Evolutionary conservation across 2,888 invertebrate species (phyloP).

Genomic region (Ctenicera cuprea): DNA sequence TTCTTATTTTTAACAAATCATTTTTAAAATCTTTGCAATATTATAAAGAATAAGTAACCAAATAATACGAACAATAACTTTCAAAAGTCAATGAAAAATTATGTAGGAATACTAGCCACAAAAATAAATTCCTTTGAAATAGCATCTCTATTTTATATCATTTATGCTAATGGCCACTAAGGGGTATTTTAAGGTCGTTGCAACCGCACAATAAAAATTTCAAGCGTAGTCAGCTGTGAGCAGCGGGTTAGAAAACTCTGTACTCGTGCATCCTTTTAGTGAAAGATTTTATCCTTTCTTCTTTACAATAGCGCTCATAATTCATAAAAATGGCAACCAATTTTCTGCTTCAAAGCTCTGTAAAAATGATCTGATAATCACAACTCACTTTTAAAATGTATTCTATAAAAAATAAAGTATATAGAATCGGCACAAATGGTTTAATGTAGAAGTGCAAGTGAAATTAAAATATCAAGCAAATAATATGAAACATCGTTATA

Average conservation of each 20-base stretch:
- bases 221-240: neutral
- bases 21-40: too few relatives aligned
- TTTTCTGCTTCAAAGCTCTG: slow-evolving; percentile 39
- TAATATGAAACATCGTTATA: too few relatives aligned
- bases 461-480: slow-evolving; percentile 19
- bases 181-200: slow-evolving; percentile 8
- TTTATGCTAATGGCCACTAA: too few relatives aligned
- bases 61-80: too few relatives aligned
- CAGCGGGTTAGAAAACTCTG: slow-evolving; percentile 1
- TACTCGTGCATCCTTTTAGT: slow-evolving; percentile 5
- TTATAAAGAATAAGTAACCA: too few relatives aligned
- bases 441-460: too few relatives aligned
- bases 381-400: slow-evolving; percentile 4
- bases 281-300: slow-evolving; percentile 6
- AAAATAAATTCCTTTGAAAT: too few relatives aligned
- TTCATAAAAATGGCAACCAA: slow-evolving; percentile 33
- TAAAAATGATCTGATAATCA: slow-evolving; percentile 29
- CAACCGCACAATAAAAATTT: neutral
- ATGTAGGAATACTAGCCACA: too few relatives aligned
- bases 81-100: too few relatives aligned
- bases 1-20: too few relatives aligned
- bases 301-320: slow-evolving; percentile 16
- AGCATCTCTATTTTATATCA: too few relatives aligned
- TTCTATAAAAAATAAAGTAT: slow-evolving; percentile 2
- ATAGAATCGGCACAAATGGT: too few relatives aligned